A percentile compares a stretch with the other conserved stretches of the same genome.
phyloP scores from a whole-genome alignment of 2,113 vertebrate species.

The Megaceryle torquata region DNA sequence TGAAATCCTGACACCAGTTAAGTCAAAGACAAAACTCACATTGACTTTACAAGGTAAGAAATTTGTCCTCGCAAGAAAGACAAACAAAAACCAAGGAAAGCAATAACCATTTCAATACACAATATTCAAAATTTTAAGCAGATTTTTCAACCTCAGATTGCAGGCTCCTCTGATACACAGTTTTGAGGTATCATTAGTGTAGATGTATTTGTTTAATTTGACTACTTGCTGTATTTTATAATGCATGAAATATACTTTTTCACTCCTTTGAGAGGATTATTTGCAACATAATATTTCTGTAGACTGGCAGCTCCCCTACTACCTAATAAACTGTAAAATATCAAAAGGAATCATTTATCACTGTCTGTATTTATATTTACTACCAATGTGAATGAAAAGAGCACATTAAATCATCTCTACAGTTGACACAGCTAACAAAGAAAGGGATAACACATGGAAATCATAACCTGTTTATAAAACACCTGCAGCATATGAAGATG shows the following conservation, averaged over 20 bases:
- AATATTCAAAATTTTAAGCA: neutral
- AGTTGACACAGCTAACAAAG: neutral
- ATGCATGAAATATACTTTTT: neutral
- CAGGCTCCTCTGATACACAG: neutral
- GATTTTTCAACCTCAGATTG: neutral
- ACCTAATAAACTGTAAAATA: constrained; percentile 3
- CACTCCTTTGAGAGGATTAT: constrained; percentile 5
- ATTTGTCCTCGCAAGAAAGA: neutral
- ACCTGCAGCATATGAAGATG: neutral
- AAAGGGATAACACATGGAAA: neutral
- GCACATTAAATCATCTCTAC: neutral
- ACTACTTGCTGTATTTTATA: neutral
- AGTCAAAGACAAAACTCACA: neutral
- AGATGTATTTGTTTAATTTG: constrained; percentile 23
- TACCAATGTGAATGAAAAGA: neutral
- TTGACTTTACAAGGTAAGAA: neutral
- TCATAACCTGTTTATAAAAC: neutral
- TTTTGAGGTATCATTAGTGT: neutral
- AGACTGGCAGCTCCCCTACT: neutral
- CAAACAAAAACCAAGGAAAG: neutral
- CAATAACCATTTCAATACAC: neutral
- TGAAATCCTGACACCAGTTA: neutral
- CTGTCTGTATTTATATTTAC: neutral
- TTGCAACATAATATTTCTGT: neutral
- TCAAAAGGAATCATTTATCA: neutral